Evolutionary conservation across 2,113 vertebrate genomes (phyloP), one percentile per base, ranked within the genome.

Genomic region (Trogon surrucura): DNA sequence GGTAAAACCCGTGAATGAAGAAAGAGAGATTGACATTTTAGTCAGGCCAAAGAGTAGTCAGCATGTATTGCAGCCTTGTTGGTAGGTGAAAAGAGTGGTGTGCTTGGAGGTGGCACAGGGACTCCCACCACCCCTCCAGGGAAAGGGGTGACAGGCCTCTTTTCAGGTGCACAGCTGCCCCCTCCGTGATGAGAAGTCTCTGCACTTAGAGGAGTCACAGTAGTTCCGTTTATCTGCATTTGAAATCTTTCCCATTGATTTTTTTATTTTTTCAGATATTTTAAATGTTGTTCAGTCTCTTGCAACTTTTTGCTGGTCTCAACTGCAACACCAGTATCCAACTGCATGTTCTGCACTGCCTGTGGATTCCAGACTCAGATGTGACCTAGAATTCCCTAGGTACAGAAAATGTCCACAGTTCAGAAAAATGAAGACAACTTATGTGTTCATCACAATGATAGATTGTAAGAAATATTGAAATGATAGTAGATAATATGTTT

Each of bases 301-400:
- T 67, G 11, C 48, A 45, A 50, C 3, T 45, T 75, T 86, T 80
- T 47, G 29, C 16, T 44, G 10, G 9, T 65, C 13, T 44, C 65
- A 16, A 50, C 27, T 61, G 26, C 1, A 4, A 19, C 10, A 32
- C 13, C 56, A 60, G 5, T 23, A 36, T 9, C 30, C 0, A 0
- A 34, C 44, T 53, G 26, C 1, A 0, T 16, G 11, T 51, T 60
- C 69, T 88, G 54, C 26, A 53, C 23, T 34, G n/a, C 16, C 84
- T 60, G 38, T 2, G 1, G 16, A 84, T 84, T 86, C 32, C 25
- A 4, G 58, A 48, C 13, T 65, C 22, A 45, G 16, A 51, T 51
- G 41, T 71, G 11, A 48, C 36, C 27, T 54, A 54, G 29, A 75
- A 77, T 56, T 61, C 32, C 29, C 38, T 38, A 57, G 16, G 10